Evolutionary conservation across 2,888 invertebrate genomes (phyloP).

Genomic region (Tricholauxania praeusta): DNA sequence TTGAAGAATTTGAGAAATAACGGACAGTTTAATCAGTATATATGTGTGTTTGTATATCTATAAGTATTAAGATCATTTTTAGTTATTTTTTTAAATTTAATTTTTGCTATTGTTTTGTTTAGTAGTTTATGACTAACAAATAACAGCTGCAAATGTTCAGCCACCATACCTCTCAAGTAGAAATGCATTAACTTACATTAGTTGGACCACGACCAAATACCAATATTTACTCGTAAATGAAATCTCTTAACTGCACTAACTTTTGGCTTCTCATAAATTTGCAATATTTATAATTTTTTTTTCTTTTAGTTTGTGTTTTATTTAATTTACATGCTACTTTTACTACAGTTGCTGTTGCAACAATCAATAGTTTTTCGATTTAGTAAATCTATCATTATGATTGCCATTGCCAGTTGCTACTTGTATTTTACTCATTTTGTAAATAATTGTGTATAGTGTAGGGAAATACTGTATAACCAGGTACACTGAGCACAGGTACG

Average conservation of each 20-base stretch:
- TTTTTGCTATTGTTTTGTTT: neutral
- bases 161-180: neutral
- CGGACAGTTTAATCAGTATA: too few species aligned
- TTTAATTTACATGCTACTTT: neutral
- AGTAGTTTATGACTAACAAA: neutral
- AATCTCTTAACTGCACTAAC: constrained; percentile 13
- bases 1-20: too few species aligned
- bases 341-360: neutral
- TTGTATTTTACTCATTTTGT: constrained; percentile 66
- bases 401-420: constrained; percentile 40
- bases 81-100: neutral
- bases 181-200: constrained; percentile 27
- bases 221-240: neutral
- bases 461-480: constrained; percentile 81
- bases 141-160: neutral
- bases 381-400: constrained; percentile 40
- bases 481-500: constrained; percentile 89
- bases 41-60: too few species aligned
- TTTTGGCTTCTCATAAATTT: neutral
- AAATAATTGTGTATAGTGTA: constrained; percentile 74
- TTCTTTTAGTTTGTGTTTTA: neutral
- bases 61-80: neutral
- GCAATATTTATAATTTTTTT: neutral
- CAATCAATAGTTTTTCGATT: constrained; percentile 22
- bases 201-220: constrained; percentile 35